Evolutionary conservation across 2,888 invertebrate species (phyloP).

Genomic region (Tetanocera ferruginea): DNA sequence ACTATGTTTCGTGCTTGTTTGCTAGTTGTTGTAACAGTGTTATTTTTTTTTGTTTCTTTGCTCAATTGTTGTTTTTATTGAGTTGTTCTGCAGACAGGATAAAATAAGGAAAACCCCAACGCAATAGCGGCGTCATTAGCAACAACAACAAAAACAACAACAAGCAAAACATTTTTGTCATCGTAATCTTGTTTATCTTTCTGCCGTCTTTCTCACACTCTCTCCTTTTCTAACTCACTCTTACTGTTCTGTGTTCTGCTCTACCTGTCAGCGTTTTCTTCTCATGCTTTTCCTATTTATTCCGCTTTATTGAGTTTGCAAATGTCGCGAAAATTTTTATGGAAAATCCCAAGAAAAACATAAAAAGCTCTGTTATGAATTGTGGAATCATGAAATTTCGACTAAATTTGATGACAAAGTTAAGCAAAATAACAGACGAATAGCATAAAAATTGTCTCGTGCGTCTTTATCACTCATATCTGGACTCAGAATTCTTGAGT

Average conservation of each 20-base stretch:
- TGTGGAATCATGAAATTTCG: neutral
- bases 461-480: too few relatives aligned
- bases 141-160: slow-evolving; percentile 36
- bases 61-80: slow-evolving; percentile 40
- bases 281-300: too few relatives aligned
- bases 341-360: neutral
- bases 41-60: slow-evolving; percentile 29
- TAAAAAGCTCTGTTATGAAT: neutral
- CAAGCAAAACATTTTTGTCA: slow-evolving; percentile 29
- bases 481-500: too few relatives aligned
- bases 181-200: slow-evolving; percentile 43
- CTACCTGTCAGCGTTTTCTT: neutral
- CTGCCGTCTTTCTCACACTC: slow-evolving; percentile 13
- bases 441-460: neutral
- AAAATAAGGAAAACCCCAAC: slow-evolving; percentile 56
- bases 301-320: slow-evolving; percentile 6
- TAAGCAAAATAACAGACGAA: neutral
- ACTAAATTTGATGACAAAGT: too few relatives aligned
- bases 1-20: slow-evolving; percentile 26
- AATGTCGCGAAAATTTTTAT: slow-evolving; percentile 9
- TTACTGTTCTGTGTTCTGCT: neutral
- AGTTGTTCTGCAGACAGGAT: slow-evolving; percentile 56
- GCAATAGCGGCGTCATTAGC: slow-evolving; percentile 27
- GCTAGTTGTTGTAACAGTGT: slow-evolving; percentile 19
- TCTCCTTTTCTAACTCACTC: neutral